Percentiles rank a stretch among this genome's conserved stretches.
phyloP scores from a whole-genome alignment of 2,888 invertebrate species.

The Drosophila buzzatii region DNA sequence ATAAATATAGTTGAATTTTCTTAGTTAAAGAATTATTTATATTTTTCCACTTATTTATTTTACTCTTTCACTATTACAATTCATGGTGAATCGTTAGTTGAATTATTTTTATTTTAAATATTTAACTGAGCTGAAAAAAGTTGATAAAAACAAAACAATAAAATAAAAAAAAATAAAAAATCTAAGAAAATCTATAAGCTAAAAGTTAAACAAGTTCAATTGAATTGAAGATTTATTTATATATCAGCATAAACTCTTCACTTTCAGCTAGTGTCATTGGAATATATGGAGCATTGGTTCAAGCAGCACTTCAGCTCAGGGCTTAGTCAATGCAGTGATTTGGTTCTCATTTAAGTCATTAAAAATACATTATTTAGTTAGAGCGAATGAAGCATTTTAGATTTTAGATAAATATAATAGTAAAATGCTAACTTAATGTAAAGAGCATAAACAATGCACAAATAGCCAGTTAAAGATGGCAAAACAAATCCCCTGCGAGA shows the following conservation, averaged over 20 bases:
- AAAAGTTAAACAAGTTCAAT: too few species aligned
- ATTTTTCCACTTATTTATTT: too few species aligned
- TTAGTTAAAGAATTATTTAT: too few species aligned
- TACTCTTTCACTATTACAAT: too few species aligned
- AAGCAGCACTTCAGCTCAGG: not conserved
- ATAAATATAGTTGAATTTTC: too few species aligned
- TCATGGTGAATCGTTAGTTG: too few species aligned
- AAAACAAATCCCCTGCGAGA: not conserved
- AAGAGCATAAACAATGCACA: not conserved
- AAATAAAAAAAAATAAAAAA: too few species aligned
- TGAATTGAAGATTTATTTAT: too few species aligned
- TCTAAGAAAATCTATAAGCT: too few species aligned
- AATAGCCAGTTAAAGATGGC: not conserved
- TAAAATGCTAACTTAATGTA: not conserved
- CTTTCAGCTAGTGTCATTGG: not conserved
- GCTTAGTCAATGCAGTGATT: not conserved
- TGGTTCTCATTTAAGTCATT: not conserved
- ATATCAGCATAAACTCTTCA: too few species aligned
- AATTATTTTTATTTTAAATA: constrained; percentile 13
- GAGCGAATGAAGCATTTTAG: not conserved
- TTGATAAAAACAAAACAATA: not conserved
- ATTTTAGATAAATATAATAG: not conserved
- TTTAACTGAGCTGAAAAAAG: constrained; percentile 8
- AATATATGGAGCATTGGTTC: not conserved
- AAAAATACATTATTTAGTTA: not conserved